Evolutionary conservation across 2,888 invertebrate species (phyloP).

Genomic region (Drosophila nigritarsus): DNA sequence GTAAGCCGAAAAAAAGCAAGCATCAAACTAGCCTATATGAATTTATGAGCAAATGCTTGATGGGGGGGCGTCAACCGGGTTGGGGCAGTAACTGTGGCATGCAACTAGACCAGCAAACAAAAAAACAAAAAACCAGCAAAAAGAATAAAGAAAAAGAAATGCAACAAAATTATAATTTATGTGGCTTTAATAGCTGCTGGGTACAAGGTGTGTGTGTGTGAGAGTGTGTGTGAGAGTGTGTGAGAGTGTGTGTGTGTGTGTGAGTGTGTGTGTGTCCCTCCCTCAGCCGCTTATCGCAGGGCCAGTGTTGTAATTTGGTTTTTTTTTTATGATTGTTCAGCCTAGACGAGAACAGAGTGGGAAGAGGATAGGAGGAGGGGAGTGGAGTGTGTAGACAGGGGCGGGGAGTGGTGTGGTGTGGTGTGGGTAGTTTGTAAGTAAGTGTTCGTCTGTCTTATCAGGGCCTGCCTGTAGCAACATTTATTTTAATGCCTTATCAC

Average conservation of each 20-base stretch:
- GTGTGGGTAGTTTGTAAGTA: slow-evolving; percentile 30
- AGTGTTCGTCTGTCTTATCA: slow-evolving; percentile 68
- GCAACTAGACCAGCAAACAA: slow-evolving; percentile 5
- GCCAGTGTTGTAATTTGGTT: slow-evolving; percentile 38
- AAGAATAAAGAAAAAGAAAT: slow-evolving; percentile 37
- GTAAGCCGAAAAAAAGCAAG: slow-evolving; percentile 29
- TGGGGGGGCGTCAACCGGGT: slow-evolving; percentile 36
- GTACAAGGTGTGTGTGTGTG: slow-evolving; percentile 41
- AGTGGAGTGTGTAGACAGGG: slow-evolving; percentile 1
- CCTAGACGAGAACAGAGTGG: slow-evolving; percentile 8
- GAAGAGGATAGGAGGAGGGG: neutral
- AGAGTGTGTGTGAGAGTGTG: neutral
- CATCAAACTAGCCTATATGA: slow-evolving; percentile 74
- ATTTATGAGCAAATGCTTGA: slow-evolving; percentile 62
- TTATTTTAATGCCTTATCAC: slow-evolving; percentile 80
- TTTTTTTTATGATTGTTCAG: slow-evolving; percentile 34
- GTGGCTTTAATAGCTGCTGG: slow-evolving; percentile 79
- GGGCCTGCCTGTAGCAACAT: slow-evolving; percentile 75
- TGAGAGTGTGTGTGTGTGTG: slow-evolving; percentile 10
- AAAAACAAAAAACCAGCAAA: neutral
- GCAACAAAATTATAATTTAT: slow-evolving; percentile 82
- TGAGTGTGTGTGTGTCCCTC: slow-evolving; percentile 21
- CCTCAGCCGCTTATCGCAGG: slow-evolving; percentile 53
- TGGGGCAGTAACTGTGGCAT: slow-evolving; percentile 3
- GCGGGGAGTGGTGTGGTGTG: slow-evolving; percentile 18